Conservation (phyloP, 2,888 invertebrate species). For the Oligia strigilis region DNA sequence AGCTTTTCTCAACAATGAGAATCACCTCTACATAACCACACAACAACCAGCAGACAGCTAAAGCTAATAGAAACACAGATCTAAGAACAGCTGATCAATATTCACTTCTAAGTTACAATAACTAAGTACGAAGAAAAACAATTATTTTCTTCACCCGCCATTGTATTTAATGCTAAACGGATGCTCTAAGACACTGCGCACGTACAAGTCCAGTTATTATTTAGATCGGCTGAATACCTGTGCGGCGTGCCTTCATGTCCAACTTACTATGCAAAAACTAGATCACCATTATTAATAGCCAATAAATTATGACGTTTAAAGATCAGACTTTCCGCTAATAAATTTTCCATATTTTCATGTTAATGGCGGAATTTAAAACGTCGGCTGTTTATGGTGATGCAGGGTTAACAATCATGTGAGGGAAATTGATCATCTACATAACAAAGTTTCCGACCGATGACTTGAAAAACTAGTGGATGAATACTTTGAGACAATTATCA, state of each 20-base stretch:
- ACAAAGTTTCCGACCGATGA: constrained; percentile 16
- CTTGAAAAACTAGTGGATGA: neutral
- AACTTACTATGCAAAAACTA: constrained; percentile 48
- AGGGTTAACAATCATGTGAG: constrained; percentile 5
- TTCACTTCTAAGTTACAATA: constrained; percentile 53
- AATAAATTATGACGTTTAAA: constrained; percentile 51
- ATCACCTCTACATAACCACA: neutral
- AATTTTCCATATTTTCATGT: constrained; percentile 57
- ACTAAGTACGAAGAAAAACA: constrained; percentile 58
- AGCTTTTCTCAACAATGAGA: neutral
- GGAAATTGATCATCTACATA: constrained; percentile 35
- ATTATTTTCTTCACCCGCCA: constrained; percentile 61
- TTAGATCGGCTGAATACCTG: constrained; percentile 50
- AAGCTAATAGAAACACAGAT: constrained; percentile 42
- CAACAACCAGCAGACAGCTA: neutral
- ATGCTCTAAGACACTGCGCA: constrained; percentile 40
- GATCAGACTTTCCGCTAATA: constrained; percentile 56
- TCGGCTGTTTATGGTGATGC: constrained; percentile 5
- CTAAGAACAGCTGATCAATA: constrained; percentile 51
- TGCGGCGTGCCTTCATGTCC: constrained; percentile 49
- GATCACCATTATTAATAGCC: constrained; percentile 55
- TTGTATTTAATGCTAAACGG: constrained; percentile 50
- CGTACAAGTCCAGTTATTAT: constrained; percentile 60
- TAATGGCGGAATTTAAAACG: constrained; percentile 45
- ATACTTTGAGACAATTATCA: neutral